Conservation (phyloP, 1,140 invertebrate genomes). For the Drosophila athabasca region DNA sequence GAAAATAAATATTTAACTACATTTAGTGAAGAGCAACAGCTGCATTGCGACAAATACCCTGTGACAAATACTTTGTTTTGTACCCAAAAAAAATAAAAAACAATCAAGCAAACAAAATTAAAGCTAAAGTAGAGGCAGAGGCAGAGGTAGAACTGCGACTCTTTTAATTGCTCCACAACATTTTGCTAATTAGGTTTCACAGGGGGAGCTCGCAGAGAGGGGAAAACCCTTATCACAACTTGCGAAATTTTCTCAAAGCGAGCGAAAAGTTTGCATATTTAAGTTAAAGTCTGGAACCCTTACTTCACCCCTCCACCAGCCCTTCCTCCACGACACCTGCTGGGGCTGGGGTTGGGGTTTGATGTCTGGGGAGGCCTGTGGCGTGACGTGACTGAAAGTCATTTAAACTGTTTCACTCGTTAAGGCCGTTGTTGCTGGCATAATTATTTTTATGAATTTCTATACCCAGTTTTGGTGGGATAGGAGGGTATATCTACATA, state of each 20-base stretch:
- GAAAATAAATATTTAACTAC: constrained; percentile 7
- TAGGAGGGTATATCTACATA: no score
- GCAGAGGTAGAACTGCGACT: neutral
- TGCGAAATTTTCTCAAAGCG: constrained; percentile 26
- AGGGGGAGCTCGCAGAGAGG: neutral
- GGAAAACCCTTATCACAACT: constrained; percentile 38
- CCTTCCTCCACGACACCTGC: constrained; percentile 26
- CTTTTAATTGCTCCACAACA: constrained; percentile 38
- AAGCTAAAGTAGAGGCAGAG: neutral
- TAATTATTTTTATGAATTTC: constrained; percentile 46
- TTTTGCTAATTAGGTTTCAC: constrained; percentile 54
- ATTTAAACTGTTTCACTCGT: constrained; percentile 51
- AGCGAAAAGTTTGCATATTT: constrained; percentile 57
- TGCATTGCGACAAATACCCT: constrained; percentile 33
- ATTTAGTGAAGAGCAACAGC: constrained; percentile 4
- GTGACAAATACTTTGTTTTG: constrained; percentile 29
- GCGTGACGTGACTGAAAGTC: constrained; percentile 53
- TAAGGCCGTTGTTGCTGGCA: constrained; percentile 24
- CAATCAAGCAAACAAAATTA: neutral
- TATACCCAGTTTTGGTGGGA: neutral
- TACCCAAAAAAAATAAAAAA: neutral
- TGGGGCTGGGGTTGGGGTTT: neutral
- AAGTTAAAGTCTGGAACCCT: constrained; percentile 26
- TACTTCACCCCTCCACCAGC: neutral
- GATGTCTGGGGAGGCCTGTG: no score